Evolutionary conservation across 2,888 invertebrate species (phyloP).

Genomic region (Dyspetes luteomarginatus): DNA sequence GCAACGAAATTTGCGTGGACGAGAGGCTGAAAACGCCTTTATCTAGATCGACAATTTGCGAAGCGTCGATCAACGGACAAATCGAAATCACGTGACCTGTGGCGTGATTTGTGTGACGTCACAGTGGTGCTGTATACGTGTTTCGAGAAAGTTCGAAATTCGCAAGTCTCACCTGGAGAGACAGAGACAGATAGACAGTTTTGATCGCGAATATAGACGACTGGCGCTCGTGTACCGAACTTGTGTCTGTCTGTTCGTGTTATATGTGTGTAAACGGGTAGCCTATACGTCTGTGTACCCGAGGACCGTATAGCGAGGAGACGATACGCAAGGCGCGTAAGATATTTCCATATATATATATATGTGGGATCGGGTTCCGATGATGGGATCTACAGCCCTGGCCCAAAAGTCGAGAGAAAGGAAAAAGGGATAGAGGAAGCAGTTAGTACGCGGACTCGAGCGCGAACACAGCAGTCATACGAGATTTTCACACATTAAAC

Average conservation of each 20-base stretch:
- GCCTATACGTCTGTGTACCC: not conserved
- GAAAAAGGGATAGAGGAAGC: no score
- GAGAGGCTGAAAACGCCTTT: not conserved
- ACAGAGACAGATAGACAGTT: not conserved
- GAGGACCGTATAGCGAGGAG: not conserved
- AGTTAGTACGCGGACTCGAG: no score
- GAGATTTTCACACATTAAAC: no score
- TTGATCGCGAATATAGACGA: not conserved
- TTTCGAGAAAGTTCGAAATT: not conserved
- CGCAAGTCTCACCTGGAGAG: not conserved
- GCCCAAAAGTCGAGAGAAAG: no score
- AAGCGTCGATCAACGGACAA: conserved; percentile 2
- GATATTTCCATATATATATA: no score
- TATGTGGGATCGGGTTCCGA: no score
- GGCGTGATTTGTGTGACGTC: conserved; percentile 40
- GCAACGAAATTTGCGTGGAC: not conserved
- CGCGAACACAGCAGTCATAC: no score
- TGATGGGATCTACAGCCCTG: no score
- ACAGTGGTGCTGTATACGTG: conserved; percentile 37
- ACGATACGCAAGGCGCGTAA: no score
- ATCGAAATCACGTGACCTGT: conserved; percentile 33
- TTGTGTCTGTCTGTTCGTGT: not conserved
- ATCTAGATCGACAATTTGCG: conserved; percentile 18
- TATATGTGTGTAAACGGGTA: not conserved
- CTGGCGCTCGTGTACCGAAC: not conserved